Conservation (phyloP, 2,113 vertebrate species). For the Spizaetus ornatus region DNA sequence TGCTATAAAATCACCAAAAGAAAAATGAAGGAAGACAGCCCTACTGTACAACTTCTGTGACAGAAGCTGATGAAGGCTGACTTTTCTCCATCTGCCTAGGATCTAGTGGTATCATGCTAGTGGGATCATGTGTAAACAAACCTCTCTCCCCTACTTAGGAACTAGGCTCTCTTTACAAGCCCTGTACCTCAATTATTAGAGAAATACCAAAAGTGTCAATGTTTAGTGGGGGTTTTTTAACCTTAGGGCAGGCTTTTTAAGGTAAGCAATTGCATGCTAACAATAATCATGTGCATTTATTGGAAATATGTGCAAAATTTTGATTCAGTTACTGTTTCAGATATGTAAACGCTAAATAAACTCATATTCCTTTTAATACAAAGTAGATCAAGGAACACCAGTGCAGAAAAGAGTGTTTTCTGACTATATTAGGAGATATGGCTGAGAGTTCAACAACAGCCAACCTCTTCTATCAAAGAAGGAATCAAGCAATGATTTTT, state of each 20-base stretch:
- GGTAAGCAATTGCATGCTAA: background rate
- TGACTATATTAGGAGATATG: constrained; percentile 29
- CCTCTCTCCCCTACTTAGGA: background rate
- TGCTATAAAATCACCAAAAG: background rate
- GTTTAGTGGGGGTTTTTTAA: background rate
- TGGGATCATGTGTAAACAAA: background rate
- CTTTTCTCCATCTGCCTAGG: background rate
- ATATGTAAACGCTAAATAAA: background rate
- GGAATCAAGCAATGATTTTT: constrained; percentile 67
- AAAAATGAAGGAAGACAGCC: background rate
- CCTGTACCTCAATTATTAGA: background rate
- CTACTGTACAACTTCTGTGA: background rate
- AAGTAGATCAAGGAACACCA: background rate
- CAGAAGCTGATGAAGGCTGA: background rate
- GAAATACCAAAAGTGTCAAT: background rate
- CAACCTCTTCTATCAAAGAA: constrained; percentile 50
- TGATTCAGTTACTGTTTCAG: background rate
- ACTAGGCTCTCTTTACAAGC: background rate
- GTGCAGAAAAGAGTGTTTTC: constrained; percentile 20
- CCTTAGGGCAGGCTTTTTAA: background rate
- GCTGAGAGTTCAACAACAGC: constrained; percentile 53
- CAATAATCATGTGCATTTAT: background rate
- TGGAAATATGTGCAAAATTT: background rate
- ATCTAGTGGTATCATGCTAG: background rate
- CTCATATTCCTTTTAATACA: background rate